phyloP scores from a whole-genome alignment of 2,797 vertebrate genomes.

The Macropus fuliginosus region DNA sequence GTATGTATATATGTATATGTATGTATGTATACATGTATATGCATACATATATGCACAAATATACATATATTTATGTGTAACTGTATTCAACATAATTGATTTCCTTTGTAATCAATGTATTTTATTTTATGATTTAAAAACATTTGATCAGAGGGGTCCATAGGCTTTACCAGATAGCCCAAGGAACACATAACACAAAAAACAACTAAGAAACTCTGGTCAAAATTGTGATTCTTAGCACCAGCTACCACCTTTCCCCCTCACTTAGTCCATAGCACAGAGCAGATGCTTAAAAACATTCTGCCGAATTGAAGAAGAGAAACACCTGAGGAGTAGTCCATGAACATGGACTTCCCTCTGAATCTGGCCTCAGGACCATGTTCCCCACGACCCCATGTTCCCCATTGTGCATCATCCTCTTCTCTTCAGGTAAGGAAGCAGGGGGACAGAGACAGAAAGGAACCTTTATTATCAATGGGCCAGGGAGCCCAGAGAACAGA shows the following conservation, averaged over 20 bases:
- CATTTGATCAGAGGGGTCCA: not conserved
- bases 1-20: fast-evolving
- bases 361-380: not conserved
- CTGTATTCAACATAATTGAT: no score
- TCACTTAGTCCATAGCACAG: not conserved
- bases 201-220: not conserved
- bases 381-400: not conserved
- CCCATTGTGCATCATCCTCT: not conserved
- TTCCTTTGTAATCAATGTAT: no score
- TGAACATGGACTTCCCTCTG: not conserved
- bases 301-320: constrained; percentile 36
- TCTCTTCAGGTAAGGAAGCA: no score
- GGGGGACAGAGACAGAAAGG: no score
- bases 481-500: no score
- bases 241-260: not conserved
- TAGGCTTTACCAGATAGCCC: not conserved
- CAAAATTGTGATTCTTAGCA: not conserved
- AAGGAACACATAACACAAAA: not conserved
- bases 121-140: no score
- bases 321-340: not conserved
- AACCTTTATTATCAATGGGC: no score
- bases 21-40: no score
- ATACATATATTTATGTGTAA: no score
- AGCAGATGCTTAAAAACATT: constrained; percentile 39
- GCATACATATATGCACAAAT: no score